Base-by-base conservation (phyloP, 1,140 invertebrate species). In the Platyscapa corneri region DNA sequence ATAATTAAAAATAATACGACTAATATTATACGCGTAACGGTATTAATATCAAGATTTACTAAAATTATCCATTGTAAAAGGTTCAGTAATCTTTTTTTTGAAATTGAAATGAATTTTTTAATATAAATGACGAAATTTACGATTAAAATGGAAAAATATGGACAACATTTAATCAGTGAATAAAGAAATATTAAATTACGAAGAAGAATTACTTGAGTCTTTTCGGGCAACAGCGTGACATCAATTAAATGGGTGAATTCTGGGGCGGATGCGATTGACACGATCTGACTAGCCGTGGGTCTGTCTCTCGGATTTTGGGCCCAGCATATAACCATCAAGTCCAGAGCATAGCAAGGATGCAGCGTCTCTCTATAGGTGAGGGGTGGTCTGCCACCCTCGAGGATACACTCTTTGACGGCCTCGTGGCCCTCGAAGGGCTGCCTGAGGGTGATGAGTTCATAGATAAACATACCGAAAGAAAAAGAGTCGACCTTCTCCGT, bases 401-500 rank as follows among this genome's bases (percentile, higher is more conserved):
- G 93, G 46, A 99, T 97, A 88, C 97, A 97, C 89, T 99, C 98
- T 91, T 99, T 99, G 5, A 99, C 97, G 27, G 98, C 97, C 90
- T 99, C 98, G 89, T 99, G 97, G 87, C 98, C 95, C 89, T 99
- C 98, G 90, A 99, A 99, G 0, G 99, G 99, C 90, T 98, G 97
- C 77, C 98, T 96, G 46, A 99, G 94, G 8, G 98, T 98, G 27
- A 99, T 93, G 70, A 99, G 94, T 93, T 99, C 99, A 92, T 99
- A 99, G 86, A 99, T 95, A 88, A 99, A 97, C 98, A 99, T 99
- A n/a, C 98, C 98, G 94, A 99, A 99, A 0, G 98, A 99, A 91
- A 99, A 99, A 88, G 98, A 98, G 91, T 99, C 99, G 27, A 99
- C 98, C 94, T 99, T 99, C 91, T 99, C 98, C 0, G 98, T 99